These are phyloP conservation scores for Calidris pygmaea DNA, from an alignment of 2,113 vertebrate genomes.

Conservation along the genomic window DNA sequence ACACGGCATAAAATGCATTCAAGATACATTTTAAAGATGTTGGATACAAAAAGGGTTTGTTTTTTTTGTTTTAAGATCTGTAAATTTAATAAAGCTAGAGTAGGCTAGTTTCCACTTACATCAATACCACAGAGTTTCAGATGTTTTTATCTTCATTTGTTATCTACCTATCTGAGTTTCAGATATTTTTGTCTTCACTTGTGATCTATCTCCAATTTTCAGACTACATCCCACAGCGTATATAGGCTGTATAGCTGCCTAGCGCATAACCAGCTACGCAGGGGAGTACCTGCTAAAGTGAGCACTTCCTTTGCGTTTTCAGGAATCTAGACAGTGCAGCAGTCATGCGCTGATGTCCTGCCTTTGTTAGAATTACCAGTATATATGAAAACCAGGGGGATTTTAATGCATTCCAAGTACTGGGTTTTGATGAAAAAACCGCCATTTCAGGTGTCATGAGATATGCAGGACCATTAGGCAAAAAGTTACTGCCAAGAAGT, in stretches of 20 bases:
- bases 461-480: neutral
- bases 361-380: neutral
- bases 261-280: neutral
- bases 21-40: neutral
- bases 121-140: neutral
- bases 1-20: neutral
- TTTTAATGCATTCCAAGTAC: neutral
- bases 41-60: neutral
- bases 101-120: neutral
- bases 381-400: neutral
- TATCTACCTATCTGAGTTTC: neutral
- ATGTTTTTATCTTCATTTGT: neutral
- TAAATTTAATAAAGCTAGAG: neutral
- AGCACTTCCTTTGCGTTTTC: neutral
- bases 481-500: neutral
- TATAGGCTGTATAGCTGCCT: neutral
- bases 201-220: neutral
- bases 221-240: neutral
- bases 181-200: neutral
- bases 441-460: neutral
- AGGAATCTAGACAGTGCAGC: neutral
- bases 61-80: neutral
- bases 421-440: neutral
- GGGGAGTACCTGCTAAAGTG: neutral
- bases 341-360: neutral